These are phyloP conservation scores for Megaustenia siamemsis DNA, from an alignment of 2,888 invertebrate species.

Conservation along the genomic window DNA sequence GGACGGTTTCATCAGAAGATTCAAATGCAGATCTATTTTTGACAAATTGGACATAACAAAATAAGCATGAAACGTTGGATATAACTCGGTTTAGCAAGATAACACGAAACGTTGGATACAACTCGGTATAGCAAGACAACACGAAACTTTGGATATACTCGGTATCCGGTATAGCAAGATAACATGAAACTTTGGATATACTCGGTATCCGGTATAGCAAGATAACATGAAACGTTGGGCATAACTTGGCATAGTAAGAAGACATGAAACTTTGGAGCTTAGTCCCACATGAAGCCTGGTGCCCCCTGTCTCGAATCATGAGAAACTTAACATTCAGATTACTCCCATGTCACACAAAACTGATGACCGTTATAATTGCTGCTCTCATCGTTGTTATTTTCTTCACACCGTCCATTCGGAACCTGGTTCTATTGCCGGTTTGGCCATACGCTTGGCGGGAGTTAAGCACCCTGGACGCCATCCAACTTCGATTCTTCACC, in stretches of 20 bases:
- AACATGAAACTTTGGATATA: too few relatives aligned
- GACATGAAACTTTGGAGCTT: neutral
- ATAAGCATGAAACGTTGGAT: too few relatives aligned
- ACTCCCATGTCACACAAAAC: neutral
- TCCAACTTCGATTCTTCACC: constrained; percentile 22
- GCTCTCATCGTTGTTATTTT: neutral
- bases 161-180: too few relatives aligned
- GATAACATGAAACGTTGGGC: too few relatives aligned
- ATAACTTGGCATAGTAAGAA: neutral
- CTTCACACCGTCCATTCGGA: constrained; percentile 10
- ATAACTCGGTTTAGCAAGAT: too few relatives aligned
- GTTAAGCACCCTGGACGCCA: constrained; percentile 28
- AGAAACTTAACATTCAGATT: constrained; percentile 3
- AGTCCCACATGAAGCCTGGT: neutral
- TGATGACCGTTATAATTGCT: neutral
- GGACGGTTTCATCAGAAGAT: too few relatives aligned
- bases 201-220: too few relatives aligned
- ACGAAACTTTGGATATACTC: too few relatives aligned
- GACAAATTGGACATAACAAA: too few relatives aligned
- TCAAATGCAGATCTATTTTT: too few relatives aligned
- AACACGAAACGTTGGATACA: too few relatives aligned
- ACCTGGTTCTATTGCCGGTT: constrained; percentile 10
- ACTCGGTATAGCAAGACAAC: too few relatives aligned
- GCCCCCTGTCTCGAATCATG: neutral
- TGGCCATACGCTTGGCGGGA: constrained; percentile 45